These are phyloP conservation scores for Petrocephalus sullivani DNA, from an alignment of 2,797 vertebrate genomes.

Conservation along the genomic window DNA sequence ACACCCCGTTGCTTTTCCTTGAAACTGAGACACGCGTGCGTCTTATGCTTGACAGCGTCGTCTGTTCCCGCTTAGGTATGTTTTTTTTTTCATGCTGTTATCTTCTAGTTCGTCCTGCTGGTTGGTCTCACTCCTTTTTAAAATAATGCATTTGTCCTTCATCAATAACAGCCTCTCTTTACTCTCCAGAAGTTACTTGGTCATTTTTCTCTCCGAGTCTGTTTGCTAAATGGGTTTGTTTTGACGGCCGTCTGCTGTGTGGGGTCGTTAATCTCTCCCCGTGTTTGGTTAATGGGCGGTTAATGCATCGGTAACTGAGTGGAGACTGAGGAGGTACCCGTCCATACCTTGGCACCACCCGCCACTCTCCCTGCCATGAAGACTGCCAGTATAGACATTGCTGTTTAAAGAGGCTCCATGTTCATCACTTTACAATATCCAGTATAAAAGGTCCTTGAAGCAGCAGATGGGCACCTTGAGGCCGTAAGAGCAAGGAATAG, in stretches of 20 bases:
- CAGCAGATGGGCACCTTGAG: constrained; percentile 34
- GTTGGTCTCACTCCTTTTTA: constrained; percentile 29
- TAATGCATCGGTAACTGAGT: background rate
- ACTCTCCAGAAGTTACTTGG: constrained; percentile 30
- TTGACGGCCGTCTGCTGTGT: constrained; percentile 37
- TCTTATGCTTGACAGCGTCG: constrained; percentile 13
- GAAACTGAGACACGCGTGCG: constrained; percentile 33
- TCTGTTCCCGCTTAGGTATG: background rate
- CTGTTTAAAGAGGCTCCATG: constrained; percentile 30
- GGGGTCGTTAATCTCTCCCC: constrained; percentile 32
- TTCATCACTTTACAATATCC: constrained; percentile 26
- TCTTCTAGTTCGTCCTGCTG: constrained; percentile 1
- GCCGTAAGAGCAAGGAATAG: constrained; percentile 54
- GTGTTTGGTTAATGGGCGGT: background rate
- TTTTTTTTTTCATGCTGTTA: background rate
- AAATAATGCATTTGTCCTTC: constrained; percentile 43
- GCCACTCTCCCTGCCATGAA: background rate
- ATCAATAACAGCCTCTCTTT: constrained; percentile 40
- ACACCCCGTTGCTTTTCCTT: constrained; percentile 23
- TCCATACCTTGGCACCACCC: background rate
- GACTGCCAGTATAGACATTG: background rate
- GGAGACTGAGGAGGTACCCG: background rate
- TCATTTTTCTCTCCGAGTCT: constrained; percentile 29
- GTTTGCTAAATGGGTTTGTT: constrained; percentile 39
- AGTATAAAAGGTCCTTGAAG: constrained; percentile 36